Percentiles rank a stretch among this genome's conserved stretches.
Conservation (phyloP, 2,888 invertebrate genomes). For the Meteorus colon region DNA sequence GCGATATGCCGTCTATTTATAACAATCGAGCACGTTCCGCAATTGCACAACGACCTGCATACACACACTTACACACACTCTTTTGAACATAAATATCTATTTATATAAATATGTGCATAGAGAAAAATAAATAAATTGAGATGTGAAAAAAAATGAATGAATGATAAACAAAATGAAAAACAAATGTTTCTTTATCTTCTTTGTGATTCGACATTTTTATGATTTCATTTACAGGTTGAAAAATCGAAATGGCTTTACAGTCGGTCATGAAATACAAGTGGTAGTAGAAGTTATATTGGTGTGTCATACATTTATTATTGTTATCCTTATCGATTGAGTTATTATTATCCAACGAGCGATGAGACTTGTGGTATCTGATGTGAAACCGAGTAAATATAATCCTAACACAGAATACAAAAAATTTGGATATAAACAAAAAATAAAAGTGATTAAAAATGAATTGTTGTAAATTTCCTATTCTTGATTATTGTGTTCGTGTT, state of each 20-base stretch:
- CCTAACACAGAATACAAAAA: background rate
- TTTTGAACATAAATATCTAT: conserved; percentile 6
- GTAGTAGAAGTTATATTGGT: background rate
- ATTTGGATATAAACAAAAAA: background rate
- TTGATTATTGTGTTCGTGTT: background rate
- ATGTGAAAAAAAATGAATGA: too few relatives aligned
- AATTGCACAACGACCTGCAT: conserved; percentile 22
- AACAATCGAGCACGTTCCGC: background rate
- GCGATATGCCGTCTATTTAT: conserved; percentile 15
- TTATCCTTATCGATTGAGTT: conserved; percentile 33
- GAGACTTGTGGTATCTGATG: conserved; percentile 15
- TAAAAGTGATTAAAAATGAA: background rate
- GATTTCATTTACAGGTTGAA: background rate
- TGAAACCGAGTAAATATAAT: background rate
- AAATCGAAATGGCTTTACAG: background rate
- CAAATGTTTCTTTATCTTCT: background rate
- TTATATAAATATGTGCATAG: background rate
- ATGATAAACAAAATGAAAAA: background rate
- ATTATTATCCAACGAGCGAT: conserved; percentile 23
- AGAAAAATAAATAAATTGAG: background rate
- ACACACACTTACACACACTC: background rate
- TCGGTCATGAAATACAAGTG: too few relatives aligned
- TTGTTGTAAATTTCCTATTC: conserved; percentile 19
- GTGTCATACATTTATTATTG: conserved; percentile 20
- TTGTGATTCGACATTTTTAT: background rate